Base-by-base conservation (phyloP, 2,113 vertebrate genomes). In the Eupsittula cactorum region DNA sequence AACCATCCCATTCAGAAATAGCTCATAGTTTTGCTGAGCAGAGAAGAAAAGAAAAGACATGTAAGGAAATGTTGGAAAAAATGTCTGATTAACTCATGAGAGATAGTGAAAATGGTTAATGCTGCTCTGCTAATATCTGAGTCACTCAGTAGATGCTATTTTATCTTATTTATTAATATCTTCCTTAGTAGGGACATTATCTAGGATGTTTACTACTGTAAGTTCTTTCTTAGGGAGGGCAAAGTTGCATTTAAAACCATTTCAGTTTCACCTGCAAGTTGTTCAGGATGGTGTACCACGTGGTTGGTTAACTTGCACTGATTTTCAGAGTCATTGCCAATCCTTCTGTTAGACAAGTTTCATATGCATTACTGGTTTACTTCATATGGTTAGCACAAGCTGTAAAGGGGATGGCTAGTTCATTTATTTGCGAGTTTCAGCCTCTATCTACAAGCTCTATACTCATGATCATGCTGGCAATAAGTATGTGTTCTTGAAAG, bases 91-190 rank as follows among this genome's bases (percentile, higher is more conserved):
- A 95, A 83, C 91, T 96, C 78, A 55, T 74, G 24, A 52, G 94
- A 88, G 95, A 86, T 2, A 75, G 50, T 77, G 91, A 93, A 96
- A 92, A 96, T 97, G 7, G 73, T 88, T 78, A 42, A 95, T 75
- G 93, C 92, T 95, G 74, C 46, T 94, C 78, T 47, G 68, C 64
- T 95, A 88, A 79, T 97, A 94, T 93, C 49, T 83, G 85, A 94
- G 92, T 97, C 92, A 62, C 82, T 63, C 73, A 59, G 53, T 60
- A 94, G 80, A 59, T 92, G 68, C 60, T 91, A 17, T 79, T 83
- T 96, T 87, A 96, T 95, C 89, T 63, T 75, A 92, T 85, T 95
- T 97, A 74, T 92, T 90, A 90, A 10, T 10, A 4, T 88, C 50
- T 92, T 49, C 39, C 60, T 88, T 70, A 60, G 37, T 55, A 62